Base-by-base conservation (phyloP, 2,888 invertebrate genomes). In the Eupithecia inturbata region DNA sequence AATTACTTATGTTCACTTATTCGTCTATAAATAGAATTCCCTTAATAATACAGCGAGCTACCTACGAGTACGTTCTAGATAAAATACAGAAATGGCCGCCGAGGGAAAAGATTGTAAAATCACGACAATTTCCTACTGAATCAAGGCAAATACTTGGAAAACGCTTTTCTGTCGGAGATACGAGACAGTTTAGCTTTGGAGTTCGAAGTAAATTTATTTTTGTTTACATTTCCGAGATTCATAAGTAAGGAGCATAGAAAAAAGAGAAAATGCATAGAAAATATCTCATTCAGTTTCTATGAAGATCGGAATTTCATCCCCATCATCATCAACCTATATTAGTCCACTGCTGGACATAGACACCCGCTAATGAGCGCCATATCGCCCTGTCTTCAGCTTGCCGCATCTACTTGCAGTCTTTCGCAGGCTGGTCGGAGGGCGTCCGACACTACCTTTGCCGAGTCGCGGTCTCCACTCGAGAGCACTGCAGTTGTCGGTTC, bases 51-150 rank as follows among this genome's bases (percentile, higher is more conserved):
- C 19, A 19, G 9, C 31, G 19, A 62, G 19, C 28, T 31, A 19
- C 31, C 16, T 9, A 9, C 36, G 7, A 36, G 36, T 5, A n/a
- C n/a, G n/a, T 31, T 62, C 22, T 9, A 62, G 62, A 64, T 64
- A 64, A 64, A 64, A 64, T 64, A 33, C 33, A 36, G 33, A 64
- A 64, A 36, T 36, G 36, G 63, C n/a, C 36, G 63, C n/a, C 63
- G 10, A 5, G 63, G 33, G 63, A 64, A 12, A 19, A 33, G 33
- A 33, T 64, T 64, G 63, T 64, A 64, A 64, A 33, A 64, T 62
- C 57, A 57, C 63, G n/a, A n/a, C 63, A 33, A 64, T 36, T 64
- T 64, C n/a, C 63, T 64, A 33, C 63, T 19, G 63, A 64, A 64
- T 64, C 19, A 19, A 64, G n/a, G 63, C n/a, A 64, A 64, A 64